These are phyloP conservation scores for Sarotherodon lohbergeri DNA, from an alignment of 2,113 vertebrate species.

Conservation along the genomic window DNA sequence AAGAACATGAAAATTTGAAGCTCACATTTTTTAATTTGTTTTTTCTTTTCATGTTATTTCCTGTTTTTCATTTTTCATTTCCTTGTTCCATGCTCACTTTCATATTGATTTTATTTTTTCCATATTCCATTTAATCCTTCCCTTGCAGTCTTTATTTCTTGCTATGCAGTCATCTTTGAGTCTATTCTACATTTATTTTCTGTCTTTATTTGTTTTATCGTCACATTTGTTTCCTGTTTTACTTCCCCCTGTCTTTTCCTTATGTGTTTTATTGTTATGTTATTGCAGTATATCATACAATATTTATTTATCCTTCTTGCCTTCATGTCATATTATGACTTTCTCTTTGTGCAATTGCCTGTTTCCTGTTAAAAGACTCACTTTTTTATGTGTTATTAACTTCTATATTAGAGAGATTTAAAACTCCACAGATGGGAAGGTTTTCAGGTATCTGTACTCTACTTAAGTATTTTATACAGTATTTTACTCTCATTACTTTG, in stretches of 20 bases:
- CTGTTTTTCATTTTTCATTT: background rate
- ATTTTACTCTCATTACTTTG: background rate
- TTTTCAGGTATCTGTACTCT: background rate
- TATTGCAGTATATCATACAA: background rate
- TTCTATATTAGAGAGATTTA: background rate
- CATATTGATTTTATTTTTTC: background rate
- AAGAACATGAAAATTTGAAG: background rate
- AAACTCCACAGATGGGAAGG: background rate
- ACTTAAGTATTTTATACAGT: background rate
- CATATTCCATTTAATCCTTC: accelerated
- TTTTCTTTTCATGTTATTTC: background rate
- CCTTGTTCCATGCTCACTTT: background rate
- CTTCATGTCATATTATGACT: background rate
- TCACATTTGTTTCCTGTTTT: accelerated
- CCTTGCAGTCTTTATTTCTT: accelerated
- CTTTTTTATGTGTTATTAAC: background rate
- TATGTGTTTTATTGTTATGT: background rate
- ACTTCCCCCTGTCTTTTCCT: background rate
- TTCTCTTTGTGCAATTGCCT: background rate
- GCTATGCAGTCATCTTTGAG: background rate
- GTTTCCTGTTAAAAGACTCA: background rate
- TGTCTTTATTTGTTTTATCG: background rate
- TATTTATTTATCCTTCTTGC: background rate
- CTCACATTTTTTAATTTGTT: background rate
- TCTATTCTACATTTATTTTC: background rate